Evolutionary conservation across 2,113 vertebrate species (phyloP).

Genomic region (Bambusicola thoracicus): DNA sequence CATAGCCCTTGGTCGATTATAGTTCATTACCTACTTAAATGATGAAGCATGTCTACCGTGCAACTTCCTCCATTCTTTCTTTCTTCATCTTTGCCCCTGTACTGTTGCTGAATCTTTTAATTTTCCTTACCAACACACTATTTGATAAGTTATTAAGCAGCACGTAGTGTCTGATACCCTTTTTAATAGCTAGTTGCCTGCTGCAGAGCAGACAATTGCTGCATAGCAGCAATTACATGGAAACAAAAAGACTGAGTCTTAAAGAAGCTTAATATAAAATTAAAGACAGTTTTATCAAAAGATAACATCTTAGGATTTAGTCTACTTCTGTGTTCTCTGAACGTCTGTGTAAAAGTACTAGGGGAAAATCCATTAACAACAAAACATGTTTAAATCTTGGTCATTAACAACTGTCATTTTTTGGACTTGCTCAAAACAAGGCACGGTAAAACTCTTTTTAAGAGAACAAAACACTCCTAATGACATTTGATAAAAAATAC

Average conservation of each 20-base stretch:
- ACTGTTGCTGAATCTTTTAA: not conserved
- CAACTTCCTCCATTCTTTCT: not conserved
- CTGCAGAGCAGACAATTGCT: slow-evolving; percentile 19
- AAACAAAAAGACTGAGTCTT: slow-evolving; percentile 45
- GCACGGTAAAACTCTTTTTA: not conserved
- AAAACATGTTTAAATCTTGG: not conserved
- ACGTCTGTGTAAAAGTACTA: not conserved
- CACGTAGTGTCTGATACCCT: not conserved
- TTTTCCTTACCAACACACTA: not conserved
- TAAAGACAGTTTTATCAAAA: slow-evolving; percentile 10
- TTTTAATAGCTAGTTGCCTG: slow-evolving; percentile 20
- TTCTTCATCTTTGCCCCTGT: not conserved
- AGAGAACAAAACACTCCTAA: not conserved
- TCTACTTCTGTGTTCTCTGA: not conserved
- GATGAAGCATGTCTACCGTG: not conserved
- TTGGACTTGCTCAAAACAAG: not conserved
- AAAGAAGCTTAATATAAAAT: slow-evolving; percentile 37
- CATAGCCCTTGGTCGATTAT: not conserved
- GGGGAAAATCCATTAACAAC: not conserved
- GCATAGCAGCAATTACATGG: slow-evolving; percentile 23
- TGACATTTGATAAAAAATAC: not conserved
- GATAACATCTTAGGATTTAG: not conserved
- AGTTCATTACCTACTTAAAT: not conserved
- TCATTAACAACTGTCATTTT: not conserved
- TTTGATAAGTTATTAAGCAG: slow-evolving; percentile 14